Evolutionary conservation across 2,797 vertebrate species (phyloP), one percentile per base, ranked within the genome.

Genomic region (Catharus ustulatus): DNA sequence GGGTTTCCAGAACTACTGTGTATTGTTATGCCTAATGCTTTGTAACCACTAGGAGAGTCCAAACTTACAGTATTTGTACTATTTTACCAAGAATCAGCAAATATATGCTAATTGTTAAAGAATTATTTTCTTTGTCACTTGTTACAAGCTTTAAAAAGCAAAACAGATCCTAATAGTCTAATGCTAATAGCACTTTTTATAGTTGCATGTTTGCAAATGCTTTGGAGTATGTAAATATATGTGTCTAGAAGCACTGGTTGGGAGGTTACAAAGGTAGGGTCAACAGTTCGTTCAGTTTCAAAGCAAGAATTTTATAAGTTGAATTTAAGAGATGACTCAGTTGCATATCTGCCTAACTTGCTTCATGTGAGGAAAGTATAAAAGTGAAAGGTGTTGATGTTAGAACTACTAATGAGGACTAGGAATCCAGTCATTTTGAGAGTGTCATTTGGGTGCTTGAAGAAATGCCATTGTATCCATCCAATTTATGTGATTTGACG

Each of bases 331-430:
- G 38, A 75, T 59, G 9, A 4, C 10, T 91, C 87, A 36, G 8
- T 64, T 92, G 20, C 36, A 2, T 54, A 48, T 68, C 9, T 10
- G 62, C 36, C 24, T 23, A 19, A 68, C 21, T 64, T 80, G 29
- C 71, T 84, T 81, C 16, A 5, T 27, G 6, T 67, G 32, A 81
- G 15, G 13, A 49, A 88, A 73, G 45, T 48, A 13, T 36, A 75
- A 54, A 82, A 94, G 66, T 81, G 89, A 94, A 94, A 93, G 57
- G 40, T 66, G 36, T 66, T 83, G 22, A 13, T 77, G 15, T 66
- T 89, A 63, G n/a, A 84, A 58, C 42, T 72, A 30, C 43, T 87
- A 55, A 62, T 51, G 34, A 80, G 27, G 43, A 69, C 34, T 67
- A 51, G 8, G 16, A 67, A 24, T 76, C 15, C 19, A 84, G 77